Evolutionary conservation across 1,140 invertebrate genomes (phyloP), one percentile per base, ranked within the genome.

Genomic region (Heliconius hermathena): DNA sequence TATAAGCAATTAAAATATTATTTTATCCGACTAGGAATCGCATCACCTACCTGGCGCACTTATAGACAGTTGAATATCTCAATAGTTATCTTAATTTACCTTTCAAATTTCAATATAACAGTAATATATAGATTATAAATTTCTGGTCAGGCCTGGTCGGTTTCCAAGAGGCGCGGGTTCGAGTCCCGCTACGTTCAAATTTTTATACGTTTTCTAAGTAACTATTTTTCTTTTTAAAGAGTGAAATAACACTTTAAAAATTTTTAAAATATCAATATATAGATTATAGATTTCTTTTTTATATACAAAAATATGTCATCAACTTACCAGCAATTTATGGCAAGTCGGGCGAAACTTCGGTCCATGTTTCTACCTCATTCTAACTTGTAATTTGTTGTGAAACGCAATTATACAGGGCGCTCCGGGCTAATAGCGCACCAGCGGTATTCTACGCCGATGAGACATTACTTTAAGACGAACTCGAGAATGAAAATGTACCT

Each of bases 301-400:
- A 73, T 75, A 76, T 73, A 38, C 77, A 82, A 82, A 84, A 84
- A 84, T 78, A 57, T 81, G 83, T 77, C 82, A 81, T 81, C 71
- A 79, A 81, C 66, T 81, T 77, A 41, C 71, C 57, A 72, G 75
- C 80, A 83, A 83, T 84, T 83, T 81, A 81, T 82, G 76, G 72
- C 80, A 83, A 85, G 84, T 83, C 76, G 77, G 75, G 79, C 74
- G 75, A 77, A 87, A 86, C 81, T 84, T 85, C 81, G 79, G 83
- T 81, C 82, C 81, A 83, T 88, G 84, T 88, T 87, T 85, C 87
- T 83, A 85, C 86, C 84, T 89, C 87, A 88, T 88, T 88, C 85
- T 87, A 88, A 88, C 85, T 89, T 89, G 88, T 90, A 90, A 89
- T 90, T 90, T 90, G 89, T 90, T 90, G 84, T 80, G 84, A 89